phyloP scores from a whole-genome alignment of 2,797 vertebrate species.

The Phaenicophaeus curvirostris region DNA sequence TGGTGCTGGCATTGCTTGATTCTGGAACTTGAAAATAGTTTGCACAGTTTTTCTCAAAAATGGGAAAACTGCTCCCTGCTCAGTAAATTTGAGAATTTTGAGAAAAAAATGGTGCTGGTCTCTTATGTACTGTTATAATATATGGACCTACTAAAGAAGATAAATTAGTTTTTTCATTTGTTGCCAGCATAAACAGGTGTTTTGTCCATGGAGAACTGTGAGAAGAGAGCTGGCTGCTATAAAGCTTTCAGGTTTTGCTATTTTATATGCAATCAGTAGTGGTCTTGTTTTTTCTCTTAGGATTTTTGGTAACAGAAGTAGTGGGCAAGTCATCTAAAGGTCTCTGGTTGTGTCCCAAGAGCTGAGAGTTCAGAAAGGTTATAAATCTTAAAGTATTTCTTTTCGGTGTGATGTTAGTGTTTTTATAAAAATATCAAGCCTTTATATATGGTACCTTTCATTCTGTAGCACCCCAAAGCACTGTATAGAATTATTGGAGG shows the following conservation, averaged over 20 bases:
- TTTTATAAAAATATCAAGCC: not conserved
- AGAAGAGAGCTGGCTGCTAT: constrained; percentile 15
- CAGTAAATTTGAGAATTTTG: not conserved
- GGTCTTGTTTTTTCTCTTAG: not conserved
- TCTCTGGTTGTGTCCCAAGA: not conserved
- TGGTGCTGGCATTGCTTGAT: not conserved
- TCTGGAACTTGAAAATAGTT: not conserved
- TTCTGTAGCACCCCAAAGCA: not conserved
- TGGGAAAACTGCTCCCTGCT: not conserved
- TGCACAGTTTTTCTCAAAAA: not conserved
- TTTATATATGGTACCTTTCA: not conserved
- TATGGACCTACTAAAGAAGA: not conserved
- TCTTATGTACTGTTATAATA: not conserved
- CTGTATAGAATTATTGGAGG: not conserved
- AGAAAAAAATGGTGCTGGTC: not conserved
- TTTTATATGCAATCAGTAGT: not conserved
- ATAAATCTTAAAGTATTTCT: not conserved
- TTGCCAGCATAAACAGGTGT: constrained; percentile 6
- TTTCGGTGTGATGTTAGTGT: not conserved
- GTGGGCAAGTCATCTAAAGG: not conserved
- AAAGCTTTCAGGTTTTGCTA: not conserved
- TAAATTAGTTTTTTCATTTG: not conserved
- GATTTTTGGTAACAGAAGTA: not conserved
- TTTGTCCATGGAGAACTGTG: constrained; percentile 20
- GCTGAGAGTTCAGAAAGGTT: not conserved